Conservation (phyloP, 2,888 invertebrate species). For the Nesidiocoris tenuis region DNA sequence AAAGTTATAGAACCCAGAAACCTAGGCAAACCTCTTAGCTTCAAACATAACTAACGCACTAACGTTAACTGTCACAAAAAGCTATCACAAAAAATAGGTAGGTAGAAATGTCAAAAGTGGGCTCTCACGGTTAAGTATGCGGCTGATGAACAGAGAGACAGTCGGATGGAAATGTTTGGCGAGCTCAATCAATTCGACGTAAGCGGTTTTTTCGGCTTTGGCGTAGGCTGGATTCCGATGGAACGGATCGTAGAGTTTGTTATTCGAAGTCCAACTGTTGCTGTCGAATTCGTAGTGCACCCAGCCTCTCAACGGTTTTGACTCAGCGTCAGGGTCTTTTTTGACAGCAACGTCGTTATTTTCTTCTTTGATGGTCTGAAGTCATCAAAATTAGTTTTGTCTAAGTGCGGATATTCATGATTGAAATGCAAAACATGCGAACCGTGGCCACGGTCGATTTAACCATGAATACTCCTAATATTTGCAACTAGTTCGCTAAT, state of each 20-base stretch:
- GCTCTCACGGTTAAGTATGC: slow-evolving; percentile 61
- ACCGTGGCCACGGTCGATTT: no score
- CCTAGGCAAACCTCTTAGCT: no score
- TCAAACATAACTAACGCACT: not conserved
- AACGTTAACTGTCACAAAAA: not conserved
- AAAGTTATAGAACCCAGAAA: no score
- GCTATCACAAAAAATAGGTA: not conserved
- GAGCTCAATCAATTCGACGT: slow-evolving; percentile 73
- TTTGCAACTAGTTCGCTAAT: no score
- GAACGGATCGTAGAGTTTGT: slow-evolving; percentile 62
- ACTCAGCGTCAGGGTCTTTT: slow-evolving; percentile 50
- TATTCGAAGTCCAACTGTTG: slow-evolving; percentile 50
- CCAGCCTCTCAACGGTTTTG: slow-evolving; percentile 49
- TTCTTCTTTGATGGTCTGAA: slow-evolving; percentile 16
- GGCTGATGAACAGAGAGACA: slow-evolving; percentile 81
- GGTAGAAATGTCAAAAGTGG: slow-evolving; percentile 4
- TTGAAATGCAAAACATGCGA: no score
- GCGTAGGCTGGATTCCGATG: slow-evolving; percentile 83
- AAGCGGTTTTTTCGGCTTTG: slow-evolving; percentile 70
- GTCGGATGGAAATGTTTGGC: slow-evolving; percentile 86
- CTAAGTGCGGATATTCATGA: no score
- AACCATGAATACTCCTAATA: no score
- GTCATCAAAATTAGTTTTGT: no score
- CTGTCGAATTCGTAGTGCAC: slow-evolving; percentile 53
- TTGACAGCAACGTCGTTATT: slow-evolving; percentile 36